A percentile compares a stretch with the other conserved stretches of the same genome.
Conservation (phyloP, 2,797 vertebrate genomes). For the Thalassophryne amazonica region DNA sequence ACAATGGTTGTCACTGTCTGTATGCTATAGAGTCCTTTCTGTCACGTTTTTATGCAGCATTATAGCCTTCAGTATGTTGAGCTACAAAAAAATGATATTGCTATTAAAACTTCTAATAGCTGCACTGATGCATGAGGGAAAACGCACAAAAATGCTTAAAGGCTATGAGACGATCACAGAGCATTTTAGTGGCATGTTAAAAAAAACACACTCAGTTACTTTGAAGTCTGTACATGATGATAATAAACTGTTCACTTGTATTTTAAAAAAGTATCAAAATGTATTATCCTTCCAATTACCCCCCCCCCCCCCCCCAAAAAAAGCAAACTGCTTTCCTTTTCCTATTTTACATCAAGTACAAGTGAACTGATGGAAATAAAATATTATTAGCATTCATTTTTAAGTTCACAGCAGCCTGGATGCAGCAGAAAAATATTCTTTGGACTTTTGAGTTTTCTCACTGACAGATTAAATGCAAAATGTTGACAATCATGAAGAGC, state of each 20-base stretch:
- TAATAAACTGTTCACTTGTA: constrained; percentile 42
- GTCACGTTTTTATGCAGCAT: constrained; percentile 75
- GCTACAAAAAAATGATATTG: constrained; percentile 81
- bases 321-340: constrained; percentile 48
- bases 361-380: constrained; percentile 78
- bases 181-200: constrained; percentile 54
- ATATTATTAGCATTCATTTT: constrained; percentile 88
- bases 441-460: constrained; percentile 89
- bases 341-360: constrained; percentile 60
- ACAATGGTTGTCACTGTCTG: constrained; percentile 73
- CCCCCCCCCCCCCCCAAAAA: constrained; percentile 45
- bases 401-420: constrained; percentile 97
- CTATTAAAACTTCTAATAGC: constrained; percentile 78
- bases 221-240: constrained; percentile 21
- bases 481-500: constrained; percentile 66
- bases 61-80: constrained; percentile 67
- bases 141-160: constrained; percentile 48
- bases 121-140: constrained; percentile 62
- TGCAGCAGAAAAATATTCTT: constrained; percentile 99
- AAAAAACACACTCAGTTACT: constrained; percentile 37
- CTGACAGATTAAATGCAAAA: constrained; percentile 74
- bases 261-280: constrained; percentile 59
- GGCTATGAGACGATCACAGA: constrained; percentile 59
- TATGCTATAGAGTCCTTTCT: constrained; percentile 79
- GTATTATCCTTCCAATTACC: constrained; percentile 58